A percentile compares a stretch with the other conserved stretches of the same genome.
phyloP scores from a whole-genome alignment of 1,140 invertebrate species.

The Polypedilum vanderplanki region DNA sequence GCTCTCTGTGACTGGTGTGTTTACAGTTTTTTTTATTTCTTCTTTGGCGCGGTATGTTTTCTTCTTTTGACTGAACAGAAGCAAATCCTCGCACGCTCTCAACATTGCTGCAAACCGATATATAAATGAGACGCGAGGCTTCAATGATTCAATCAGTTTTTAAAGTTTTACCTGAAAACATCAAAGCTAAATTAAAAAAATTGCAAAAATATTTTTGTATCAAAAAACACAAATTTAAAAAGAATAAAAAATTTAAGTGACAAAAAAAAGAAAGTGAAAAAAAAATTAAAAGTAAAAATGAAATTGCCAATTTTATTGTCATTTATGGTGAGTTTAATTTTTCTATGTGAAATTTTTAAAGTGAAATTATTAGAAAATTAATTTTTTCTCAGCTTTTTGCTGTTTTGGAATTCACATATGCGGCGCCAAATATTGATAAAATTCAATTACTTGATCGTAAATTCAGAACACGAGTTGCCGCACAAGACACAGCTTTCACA shows the following conservation, averaged over 20 bases:
- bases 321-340: background rate
- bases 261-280: background rate
- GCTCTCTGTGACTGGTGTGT: background rate
- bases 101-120: background rate
- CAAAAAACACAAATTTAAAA: background rate
- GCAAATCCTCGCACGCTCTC: background rate
- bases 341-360: background rate
- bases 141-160: conserved; percentile 12
- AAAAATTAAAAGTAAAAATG: background rate
- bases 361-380: background rate
- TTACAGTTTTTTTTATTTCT: background rate
- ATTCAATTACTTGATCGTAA: background rate
- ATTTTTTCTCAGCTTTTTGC: background rate
- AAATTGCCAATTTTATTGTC: background rate
- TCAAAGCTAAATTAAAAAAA: background rate
- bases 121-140: background rate
- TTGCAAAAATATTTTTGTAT: background rate
- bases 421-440: background rate
- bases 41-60: no score
- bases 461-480: background rate
- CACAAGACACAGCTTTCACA: background rate
- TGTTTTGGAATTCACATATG: background rate
- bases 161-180: conserved; percentile 2
- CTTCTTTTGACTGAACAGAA: background rate
- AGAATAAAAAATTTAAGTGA: background rate